phyloP scores from a whole-genome alignment of 2,113 vertebrate genomes.

The Dromaius novaehollandiae region DNA sequence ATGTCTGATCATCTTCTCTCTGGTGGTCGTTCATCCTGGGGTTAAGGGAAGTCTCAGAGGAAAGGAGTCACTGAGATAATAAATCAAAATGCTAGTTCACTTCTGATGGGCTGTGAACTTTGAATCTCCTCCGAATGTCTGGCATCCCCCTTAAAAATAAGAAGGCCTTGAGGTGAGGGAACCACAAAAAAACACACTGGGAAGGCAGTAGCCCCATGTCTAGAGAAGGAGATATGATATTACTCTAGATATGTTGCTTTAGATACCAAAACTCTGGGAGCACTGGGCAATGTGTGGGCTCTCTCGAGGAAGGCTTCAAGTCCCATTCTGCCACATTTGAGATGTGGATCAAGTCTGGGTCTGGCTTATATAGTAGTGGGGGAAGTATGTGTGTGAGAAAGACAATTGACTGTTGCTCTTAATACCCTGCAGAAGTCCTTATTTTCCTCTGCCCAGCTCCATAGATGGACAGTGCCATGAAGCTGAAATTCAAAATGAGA shows the following conservation, averaged over 20 bases:
- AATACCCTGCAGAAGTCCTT: background rate
- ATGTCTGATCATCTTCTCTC: background rate
- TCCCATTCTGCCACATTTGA: background rate
- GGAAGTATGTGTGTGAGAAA: background rate
- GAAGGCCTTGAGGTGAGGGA: background rate
- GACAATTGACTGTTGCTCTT: background rate
- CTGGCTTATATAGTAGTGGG: background rate
- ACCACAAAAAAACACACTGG: background rate
- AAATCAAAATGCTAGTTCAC: background rate
- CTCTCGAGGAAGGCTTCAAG: background rate
- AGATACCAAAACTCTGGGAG: background rate
- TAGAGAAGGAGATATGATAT: background rate
- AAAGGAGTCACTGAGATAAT: background rate
- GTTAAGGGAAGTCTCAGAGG: background rate
- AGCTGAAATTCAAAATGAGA: background rate
- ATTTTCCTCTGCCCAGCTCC: background rate
- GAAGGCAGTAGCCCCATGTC: background rate
- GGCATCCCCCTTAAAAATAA: background rate
- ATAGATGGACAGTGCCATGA: background rate
- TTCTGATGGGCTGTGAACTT: background rate
- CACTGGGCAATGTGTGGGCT: background rate
- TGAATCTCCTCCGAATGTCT: background rate
- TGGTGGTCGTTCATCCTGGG: background rate
- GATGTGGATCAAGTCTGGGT: background rate
- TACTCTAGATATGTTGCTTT: background rate